A percentile compares a stretch with the other conserved stretches of the same genome.
These are phyloP conservation scores for Melanophora roralis DNA, from an alignment of 2,888 invertebrate species.

Conservation along the genomic window DNA sequence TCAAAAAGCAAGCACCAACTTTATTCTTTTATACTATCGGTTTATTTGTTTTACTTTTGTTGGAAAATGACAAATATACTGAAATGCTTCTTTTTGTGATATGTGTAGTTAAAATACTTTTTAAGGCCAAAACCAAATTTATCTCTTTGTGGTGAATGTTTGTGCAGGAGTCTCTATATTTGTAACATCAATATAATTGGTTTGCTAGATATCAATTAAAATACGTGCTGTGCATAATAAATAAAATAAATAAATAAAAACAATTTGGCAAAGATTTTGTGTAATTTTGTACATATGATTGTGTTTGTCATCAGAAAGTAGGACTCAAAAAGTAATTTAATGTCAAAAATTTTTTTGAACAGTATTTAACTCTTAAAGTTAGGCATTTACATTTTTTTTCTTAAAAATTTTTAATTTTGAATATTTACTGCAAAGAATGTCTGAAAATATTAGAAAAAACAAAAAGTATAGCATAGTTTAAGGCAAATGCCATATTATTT, in stretches of 20 bases:
- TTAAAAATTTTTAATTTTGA: no score
- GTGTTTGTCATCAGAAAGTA: not conserved
- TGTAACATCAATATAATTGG: slow-evolving; percentile 50
- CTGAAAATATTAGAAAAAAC: no score
- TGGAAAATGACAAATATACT: slow-evolving; percentile 21
- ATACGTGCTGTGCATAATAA: slow-evolving; percentile 71
- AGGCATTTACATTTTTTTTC: no score
- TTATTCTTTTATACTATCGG: not conserved
- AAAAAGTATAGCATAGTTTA: no score
- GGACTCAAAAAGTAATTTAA: not conserved
- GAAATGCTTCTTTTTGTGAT: slow-evolving; percentile 30
- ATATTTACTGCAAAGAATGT: no score
- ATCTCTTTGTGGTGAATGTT: slow-evolving; percentile 20
- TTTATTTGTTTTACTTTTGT: not conserved
- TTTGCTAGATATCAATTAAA: slow-evolving; percentile 72
- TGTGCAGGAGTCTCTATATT: not conserved
- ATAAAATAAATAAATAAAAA: slow-evolving; percentile 28
- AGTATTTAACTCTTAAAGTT: no score
- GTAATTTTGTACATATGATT: not conserved
- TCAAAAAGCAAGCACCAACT: slow-evolving; percentile 53
- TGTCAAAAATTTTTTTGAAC: no score
- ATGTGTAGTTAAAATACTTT: slow-evolving; percentile 55
- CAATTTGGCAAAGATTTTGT: not conserved
- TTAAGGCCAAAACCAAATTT: slow-evolving; percentile 23
- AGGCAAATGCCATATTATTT: no score